Conservation (phyloP, 2,888 invertebrate genomes). For the Caenorhabditis japonica region DNA sequence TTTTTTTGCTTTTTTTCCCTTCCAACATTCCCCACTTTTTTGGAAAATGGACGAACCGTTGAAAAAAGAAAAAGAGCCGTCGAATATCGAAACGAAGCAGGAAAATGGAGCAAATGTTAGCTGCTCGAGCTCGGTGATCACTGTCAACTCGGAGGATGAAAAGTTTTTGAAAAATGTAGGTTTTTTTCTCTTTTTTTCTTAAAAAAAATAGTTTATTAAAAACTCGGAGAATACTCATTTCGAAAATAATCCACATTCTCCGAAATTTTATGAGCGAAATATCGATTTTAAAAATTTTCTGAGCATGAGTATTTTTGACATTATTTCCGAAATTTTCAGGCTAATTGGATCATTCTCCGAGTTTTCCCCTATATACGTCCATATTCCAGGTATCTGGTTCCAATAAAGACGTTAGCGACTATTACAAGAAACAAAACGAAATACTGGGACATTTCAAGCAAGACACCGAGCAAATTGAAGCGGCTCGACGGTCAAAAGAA, state of each 20-base stretch:
- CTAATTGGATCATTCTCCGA: slow-evolving; percentile 3
- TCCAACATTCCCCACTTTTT: neutral
- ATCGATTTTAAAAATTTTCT: too few relatives aligned
- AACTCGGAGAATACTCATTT: too few relatives aligned
- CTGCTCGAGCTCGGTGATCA: slow-evolving; percentile 3
- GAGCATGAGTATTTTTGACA: too few relatives aligned
- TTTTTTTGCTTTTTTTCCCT: neutral
- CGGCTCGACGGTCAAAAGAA: slow-evolving; percentile 21
- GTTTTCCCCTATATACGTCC: too few relatives aligned
- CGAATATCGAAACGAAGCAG: neutral
- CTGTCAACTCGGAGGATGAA: slow-evolving; percentile 17
- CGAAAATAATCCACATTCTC: too few relatives aligned
- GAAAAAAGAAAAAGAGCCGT: neutral
- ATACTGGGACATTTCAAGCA: slow-evolving; percentile 70
- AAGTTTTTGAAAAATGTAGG: slow-evolving; percentile 16
- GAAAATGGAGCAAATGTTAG: neutral
- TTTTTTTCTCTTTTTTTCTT: neutral
- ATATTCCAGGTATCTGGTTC: too few relatives aligned
- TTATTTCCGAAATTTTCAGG: slow-evolving; percentile 1
- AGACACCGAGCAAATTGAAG: slow-evolving; percentile 69
- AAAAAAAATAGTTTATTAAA: neutral
- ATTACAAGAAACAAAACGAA: slow-evolving; percentile 71
- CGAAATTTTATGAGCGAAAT: too few relatives aligned
- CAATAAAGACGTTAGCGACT: too few relatives aligned
- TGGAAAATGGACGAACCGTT: neutral